Base-by-base conservation (phyloP, 2,888 invertebrate genomes). In the Antheraea assamensis region DNA sequence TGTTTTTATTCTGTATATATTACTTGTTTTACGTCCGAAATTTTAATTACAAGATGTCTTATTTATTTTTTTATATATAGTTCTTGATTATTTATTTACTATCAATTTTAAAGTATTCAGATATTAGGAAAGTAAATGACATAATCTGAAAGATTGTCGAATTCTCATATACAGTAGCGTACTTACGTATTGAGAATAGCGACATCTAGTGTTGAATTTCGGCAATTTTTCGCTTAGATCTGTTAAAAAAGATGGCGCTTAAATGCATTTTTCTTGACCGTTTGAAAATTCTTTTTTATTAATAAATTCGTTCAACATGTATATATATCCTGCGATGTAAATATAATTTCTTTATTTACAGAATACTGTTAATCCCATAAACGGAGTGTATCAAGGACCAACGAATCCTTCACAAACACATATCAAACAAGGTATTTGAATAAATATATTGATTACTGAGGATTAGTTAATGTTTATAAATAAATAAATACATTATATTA, bases 341-440 rank as follows among this genome's bases (percentile, higher is more conserved):
- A 64, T 64, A 64, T 17, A 17, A 21, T 31, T 8, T 79, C 74
- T 79, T 82, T 82, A 86, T 78, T 92, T 95, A 76, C 94, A 97
- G 97, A 98, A 98, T 92, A 98, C 98, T 82, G 98, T 98, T 55
- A 97, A 98, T 94, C 98, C 98, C 75, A 97, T 98, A 19, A 98
- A 98, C 90, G 98, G 98, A 74, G 96, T 98, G 83, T 98, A 98
- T 90, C 97, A 97, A 85, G 96, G 97, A 76, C 96, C 96, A 74
- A 90, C 91, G 21, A 90, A 87, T 79, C 80, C 87, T 71, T 87
- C 91, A 75, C 91, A 91, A 82, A 76, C 89, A 87, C 92, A 90
- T 89, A 91, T 91, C 88, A 92, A 91, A 88, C 87, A 90, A 91
- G 92, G 93, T 92, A 86, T 24, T 30, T 17, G 35, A 42, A 13